Percentiles rank a stretch among this genome's conserved stretches.
Evolutionary conservation across 1,140 invertebrate genomes (phyloP).

Genomic region (Streblospio benedicti): DNA sequence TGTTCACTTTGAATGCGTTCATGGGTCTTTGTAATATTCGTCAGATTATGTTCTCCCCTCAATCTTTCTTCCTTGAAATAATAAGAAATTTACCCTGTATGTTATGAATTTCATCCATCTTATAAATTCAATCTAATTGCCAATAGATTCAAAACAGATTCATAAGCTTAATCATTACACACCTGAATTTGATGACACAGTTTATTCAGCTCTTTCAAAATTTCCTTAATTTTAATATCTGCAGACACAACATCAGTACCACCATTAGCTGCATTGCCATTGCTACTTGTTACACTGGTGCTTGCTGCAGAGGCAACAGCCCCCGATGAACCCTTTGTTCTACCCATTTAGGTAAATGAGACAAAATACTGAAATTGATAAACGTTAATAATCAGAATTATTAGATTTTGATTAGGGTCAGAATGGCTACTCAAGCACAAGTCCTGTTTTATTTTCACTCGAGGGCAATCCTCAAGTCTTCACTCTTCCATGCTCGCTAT

Average conservation of each 20-base stretch:
- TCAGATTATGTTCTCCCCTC: slow-evolving; percentile 68
- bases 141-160: not conserved
- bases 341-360: no score
- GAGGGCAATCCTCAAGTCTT: no score
- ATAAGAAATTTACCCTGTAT: not conserved
- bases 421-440: no score
- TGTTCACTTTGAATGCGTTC: slow-evolving; percentile 64
- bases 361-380: no score
- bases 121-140: not conserved
- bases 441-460: no score
- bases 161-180: not conserved
- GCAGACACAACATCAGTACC: slow-evolving; percentile 9
- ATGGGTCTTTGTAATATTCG: slow-evolving; percentile 68
- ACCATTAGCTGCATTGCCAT: not conserved
- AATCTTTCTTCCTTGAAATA: slow-evolving; percentile 60
- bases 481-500: no score
- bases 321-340: no score
- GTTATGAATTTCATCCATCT: not conserved
- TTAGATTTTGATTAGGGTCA: no score
- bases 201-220: slow-evolving; percentile 65
- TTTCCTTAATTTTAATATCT: slow-evolving; percentile 55
- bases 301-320: not conserved
- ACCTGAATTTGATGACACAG: slow-evolving; percentile 64
- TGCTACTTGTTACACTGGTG: not conserved
- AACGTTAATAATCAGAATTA: no score